A percentile compares a stretch with the other conserved stretches of the same genome.
These are phyloP conservation scores for Turnix velox DNA, from an alignment of 2,113 vertebrate species.

Conservation along the genomic window DNA sequence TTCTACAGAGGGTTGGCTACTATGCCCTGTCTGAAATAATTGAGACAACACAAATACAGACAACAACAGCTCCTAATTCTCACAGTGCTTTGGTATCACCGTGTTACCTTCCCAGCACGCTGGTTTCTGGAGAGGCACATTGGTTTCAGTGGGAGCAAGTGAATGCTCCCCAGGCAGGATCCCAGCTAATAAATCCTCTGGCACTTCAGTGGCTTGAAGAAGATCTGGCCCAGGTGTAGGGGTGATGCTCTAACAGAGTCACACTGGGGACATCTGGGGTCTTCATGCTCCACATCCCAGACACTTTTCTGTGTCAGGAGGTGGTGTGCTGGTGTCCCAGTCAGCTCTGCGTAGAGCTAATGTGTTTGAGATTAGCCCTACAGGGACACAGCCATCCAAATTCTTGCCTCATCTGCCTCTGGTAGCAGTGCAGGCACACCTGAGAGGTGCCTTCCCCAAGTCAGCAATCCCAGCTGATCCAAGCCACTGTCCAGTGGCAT, in stretches of 20 bases:
- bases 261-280: neutral
- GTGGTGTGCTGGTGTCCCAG: neutral
- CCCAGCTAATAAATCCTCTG: neutral
- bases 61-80: neutral
- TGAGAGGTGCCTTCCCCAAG: neutral
- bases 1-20: neutral
- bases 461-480: neutral
- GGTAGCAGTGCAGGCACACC: neutral
- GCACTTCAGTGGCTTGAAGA: neutral
- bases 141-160: neutral
- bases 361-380: neutral
- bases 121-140: neutral
- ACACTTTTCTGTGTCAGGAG: accelerated
- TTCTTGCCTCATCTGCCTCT: neutral
- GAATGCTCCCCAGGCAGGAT: neutral
- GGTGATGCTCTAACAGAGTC: neutral
- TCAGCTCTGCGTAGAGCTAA: neutral
- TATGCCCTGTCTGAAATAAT: no score
- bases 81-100: neutral
- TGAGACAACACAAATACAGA: no score
- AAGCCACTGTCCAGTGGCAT: accelerated
- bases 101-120: neutral
- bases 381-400: neutral
- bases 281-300: neutral
- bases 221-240: neutral